Evolutionary conservation across 2,113 vertebrate species (phyloP).

Genomic region (Plectropomus leopardus): DNA sequence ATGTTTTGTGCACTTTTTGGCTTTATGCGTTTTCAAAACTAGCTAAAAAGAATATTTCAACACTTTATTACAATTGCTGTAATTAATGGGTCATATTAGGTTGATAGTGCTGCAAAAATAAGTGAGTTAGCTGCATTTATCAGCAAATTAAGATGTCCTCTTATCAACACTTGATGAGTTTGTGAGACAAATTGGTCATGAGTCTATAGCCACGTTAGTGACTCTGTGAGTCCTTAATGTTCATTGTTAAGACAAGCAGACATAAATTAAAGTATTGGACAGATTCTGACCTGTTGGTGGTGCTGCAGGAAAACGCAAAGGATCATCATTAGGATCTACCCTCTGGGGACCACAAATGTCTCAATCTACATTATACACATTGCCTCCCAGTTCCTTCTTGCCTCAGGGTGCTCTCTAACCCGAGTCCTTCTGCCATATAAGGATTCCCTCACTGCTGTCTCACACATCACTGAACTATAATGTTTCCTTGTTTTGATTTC

Average conservation of each 20-base stretch:
- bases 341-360: conserved; percentile 4
- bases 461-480: background rate
- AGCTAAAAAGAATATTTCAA: background rate
- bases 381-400: background rate
- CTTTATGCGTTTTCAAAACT: background rate
- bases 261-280: no score
- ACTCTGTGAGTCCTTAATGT: background rate
- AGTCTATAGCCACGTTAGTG: background rate
- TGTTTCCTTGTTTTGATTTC: conserved; percentile 26
- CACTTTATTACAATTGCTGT: no score
- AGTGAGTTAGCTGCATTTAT: background rate
- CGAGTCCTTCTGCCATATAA: background rate
- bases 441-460: conserved; percentile 17
- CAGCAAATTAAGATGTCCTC: background rate
- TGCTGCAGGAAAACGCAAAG: background rate
- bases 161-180: background rate
- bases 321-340: background rate
- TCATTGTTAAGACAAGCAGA: background rate
- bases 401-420: conserved; percentile 15
- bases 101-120: no score
- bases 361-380: background rate
- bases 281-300: background rate
- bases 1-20: background rate
- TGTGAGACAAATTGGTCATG: background rate
- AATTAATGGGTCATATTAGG: background rate